phyloP scores from a whole-genome alignment of 2,797 vertebrate species.

The Phylloscopus collybita region DNA sequence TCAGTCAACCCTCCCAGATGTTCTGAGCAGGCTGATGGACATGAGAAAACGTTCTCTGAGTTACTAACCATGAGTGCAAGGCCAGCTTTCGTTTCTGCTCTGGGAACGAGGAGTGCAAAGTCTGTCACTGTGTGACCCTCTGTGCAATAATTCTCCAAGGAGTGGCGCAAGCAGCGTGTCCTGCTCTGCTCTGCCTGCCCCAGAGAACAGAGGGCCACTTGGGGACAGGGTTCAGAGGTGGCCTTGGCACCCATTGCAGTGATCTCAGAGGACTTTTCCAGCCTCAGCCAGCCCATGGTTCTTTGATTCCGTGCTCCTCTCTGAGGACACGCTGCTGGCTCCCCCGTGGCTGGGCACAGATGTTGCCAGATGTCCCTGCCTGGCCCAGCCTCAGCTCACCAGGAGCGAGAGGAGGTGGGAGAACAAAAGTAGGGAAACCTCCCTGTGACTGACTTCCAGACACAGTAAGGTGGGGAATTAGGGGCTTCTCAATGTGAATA shows the following conservation, averaged over 20 bases:
- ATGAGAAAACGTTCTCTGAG: background rate
- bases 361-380: background rate
- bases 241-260: background rate
- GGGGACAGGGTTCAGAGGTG: background rate
- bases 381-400: background rate
- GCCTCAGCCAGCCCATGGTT: rapidly evolving
- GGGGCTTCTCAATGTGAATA: background rate
- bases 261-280: background rate
- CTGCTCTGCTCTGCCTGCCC: background rate
- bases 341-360: background rate
- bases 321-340: rapidly evolving
- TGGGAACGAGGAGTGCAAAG: rapidly evolving
- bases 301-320: rapidly evolving
- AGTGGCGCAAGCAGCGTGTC: background rate
- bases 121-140: background rate
- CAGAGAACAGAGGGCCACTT: background rate
- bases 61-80: rapidly evolving
- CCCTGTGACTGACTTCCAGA: background rate
- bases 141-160: background rate
- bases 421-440: background rate
- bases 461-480: background rate
- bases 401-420: background rate
- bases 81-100: background rate
- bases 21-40: background rate
- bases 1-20: background rate